A percentile compares a stretch with the other conserved stretches of the same genome.
phyloP scores from a whole-genome alignment of 2,797 vertebrate genomes.

The Leptoclinus maculatus region DNA sequence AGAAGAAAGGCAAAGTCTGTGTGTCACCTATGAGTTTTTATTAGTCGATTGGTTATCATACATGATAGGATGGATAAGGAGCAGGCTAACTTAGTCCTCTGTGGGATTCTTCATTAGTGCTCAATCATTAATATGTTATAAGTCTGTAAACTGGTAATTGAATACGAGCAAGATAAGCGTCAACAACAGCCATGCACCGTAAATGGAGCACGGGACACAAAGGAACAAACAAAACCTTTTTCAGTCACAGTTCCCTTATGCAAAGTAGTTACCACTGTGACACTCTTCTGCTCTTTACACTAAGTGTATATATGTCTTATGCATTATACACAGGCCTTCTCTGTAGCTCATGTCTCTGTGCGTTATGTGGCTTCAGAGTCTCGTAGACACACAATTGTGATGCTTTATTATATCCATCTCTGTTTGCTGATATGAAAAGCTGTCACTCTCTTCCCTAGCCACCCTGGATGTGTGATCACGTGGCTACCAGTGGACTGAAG shows the following conservation, averaged over 20 bases:
- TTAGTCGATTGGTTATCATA: neutral
- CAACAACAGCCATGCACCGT: neutral
- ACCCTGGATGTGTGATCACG: neutral
- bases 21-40: neutral
- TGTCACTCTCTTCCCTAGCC: neutral
- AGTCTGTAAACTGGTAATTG: neutral
- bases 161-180: neutral
- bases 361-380: neutral
- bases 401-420: neutral
- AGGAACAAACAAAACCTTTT: constrained; percentile 33
- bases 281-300: neutral
- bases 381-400: neutral
- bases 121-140: neutral
- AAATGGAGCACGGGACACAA: neutral
- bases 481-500: neutral
- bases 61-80: too few species aligned
- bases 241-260: constrained; percentile 38
- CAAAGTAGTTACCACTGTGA: constrained; percentile 32
- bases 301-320: too few species aligned
- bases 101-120: neutral
- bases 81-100: neutral
- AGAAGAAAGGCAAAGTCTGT: constrained; percentile 50
- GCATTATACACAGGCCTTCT: neutral
- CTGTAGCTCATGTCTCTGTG: neutral
- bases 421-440: constrained; percentile 15